Evolutionary conservation across 2,113 vertebrate species (phyloP).

Genomic region (Apodemus speciosus): DNA sequence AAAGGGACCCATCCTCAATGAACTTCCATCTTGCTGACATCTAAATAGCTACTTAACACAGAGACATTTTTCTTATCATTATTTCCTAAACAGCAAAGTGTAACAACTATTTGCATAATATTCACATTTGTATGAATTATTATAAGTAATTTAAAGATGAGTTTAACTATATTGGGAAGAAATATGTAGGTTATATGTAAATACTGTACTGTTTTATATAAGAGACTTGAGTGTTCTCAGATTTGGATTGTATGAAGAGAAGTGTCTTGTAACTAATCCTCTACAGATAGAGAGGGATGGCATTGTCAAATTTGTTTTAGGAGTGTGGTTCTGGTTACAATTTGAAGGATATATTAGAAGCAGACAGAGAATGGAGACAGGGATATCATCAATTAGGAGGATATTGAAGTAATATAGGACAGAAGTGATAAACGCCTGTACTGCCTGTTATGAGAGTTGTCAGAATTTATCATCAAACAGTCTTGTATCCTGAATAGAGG

Average conservation of each 20-base stretch:
- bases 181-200: neutral
- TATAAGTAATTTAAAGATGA: neutral
- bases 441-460: neutral
- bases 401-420: conserved; percentile 56
- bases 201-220: neutral
- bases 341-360: conserved; percentile 52
- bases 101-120: neutral
- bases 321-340: conserved; percentile 39
- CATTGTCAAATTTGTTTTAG: conserved; percentile 50
- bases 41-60: neutral
- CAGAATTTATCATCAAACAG: conserved; percentile 32
- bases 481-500: conserved; percentile 23
- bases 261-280: neutral
- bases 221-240: neutral
- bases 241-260: neutral
- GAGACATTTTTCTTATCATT: neutral
- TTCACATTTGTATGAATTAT: neutral
- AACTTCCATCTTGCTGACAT: neutral
- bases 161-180: neutral
- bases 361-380: neutral
- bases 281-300: neutral
- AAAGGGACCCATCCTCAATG: neutral
- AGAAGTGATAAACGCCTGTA: conserved; percentile 18
- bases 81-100: neutral
- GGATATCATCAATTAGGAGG: conserved; percentile 40